phyloP scores from a whole-genome alignment of 1,140 invertebrate genomes.

The Bicyclus anynana region DNA sequence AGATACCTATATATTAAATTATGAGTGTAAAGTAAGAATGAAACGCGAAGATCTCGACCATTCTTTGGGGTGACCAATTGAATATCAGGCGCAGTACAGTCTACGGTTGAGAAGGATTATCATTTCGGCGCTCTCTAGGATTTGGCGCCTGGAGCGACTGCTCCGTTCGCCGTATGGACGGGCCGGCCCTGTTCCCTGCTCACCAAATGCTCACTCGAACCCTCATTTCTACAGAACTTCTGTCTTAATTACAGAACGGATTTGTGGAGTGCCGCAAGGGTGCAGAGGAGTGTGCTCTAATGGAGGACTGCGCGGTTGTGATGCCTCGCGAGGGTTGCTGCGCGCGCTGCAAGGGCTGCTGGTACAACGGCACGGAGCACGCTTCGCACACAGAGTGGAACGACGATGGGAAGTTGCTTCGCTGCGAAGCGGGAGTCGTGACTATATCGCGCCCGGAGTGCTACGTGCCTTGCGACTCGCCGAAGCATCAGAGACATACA shows the following conservation, averaged over 20 bases:
- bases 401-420: constrained; percentile 84
- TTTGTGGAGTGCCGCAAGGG: constrained; percentile 65
- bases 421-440: constrained; percentile 90
- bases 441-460: constrained; percentile 88
- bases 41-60: too few species aligned
- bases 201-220: too few species aligned
- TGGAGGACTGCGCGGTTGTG: constrained; percentile 63
- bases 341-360: constrained; percentile 81
- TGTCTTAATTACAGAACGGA: constrained; percentile 61
- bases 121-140: too few species aligned
- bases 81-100: too few species aligned
- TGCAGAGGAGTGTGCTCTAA: constrained; percentile 55
- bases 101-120: too few species aligned
- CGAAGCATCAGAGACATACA: constrained; percentile 83
- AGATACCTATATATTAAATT: too few species aligned
- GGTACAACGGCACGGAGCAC: constrained; percentile 83
- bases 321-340: constrained; percentile 68
- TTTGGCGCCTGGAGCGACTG: too few species aligned
- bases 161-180: too few species aligned
- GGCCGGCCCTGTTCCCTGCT: too few species aligned
- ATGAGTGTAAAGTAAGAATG: too few species aligned
- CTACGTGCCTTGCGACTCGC: constrained; percentile 85
- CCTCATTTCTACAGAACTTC: too few species aligned
- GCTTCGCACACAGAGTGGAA: constrained; percentile 88
- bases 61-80: too few species aligned